A percentile compares a stretch with the other conserved stretches of the same genome.
phyloP scores from a whole-genome alignment of 2,797 vertebrate genomes.

The Arctocebus calabarensis region DNA sequence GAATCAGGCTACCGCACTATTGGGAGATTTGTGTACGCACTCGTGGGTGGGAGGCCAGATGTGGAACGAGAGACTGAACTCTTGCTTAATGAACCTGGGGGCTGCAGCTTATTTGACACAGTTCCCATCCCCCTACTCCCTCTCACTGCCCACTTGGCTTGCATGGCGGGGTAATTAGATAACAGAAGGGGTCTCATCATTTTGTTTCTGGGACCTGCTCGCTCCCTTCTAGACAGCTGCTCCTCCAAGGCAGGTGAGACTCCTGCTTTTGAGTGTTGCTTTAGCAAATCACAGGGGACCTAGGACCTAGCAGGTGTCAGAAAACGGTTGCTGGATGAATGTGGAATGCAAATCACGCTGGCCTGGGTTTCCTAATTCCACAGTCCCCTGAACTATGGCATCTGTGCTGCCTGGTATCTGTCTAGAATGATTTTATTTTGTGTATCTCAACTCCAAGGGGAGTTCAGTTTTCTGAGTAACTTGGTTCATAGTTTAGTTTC shows the following conservation, averaged over 20 bases:
- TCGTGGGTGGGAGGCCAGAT: accelerated
- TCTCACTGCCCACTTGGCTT: not conserved
- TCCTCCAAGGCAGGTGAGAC: not conserved
- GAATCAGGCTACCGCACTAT: accelerated
- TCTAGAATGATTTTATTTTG: not conserved
- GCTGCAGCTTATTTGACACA: accelerated
- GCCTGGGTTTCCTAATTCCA: not conserved
- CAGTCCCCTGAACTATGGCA: accelerated
- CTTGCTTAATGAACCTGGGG: not conserved
- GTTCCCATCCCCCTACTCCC: not conserved
- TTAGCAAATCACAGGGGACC: not conserved
- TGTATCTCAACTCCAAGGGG: not conserved
- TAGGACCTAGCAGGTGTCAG: too few species aligned
- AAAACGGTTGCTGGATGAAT: accelerated
- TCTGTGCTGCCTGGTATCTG: not conserved
- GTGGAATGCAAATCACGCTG: accelerated
- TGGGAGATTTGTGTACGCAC: not conserved
- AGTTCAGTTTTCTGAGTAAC: not conserved
- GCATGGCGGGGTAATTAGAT: not conserved
- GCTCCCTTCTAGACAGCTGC: accelerated
- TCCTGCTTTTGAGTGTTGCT: not conserved
- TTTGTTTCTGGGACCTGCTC: not conserved
- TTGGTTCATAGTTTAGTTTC: not conserved
- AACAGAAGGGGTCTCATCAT: too few species aligned
- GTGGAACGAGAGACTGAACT: accelerated